A percentile compares a stretch with the other conserved stretches of the same genome.
phyloP scores from a whole-genome alignment of 2,797 vertebrate species.

The Eutrigla gurnardus region DNA sequence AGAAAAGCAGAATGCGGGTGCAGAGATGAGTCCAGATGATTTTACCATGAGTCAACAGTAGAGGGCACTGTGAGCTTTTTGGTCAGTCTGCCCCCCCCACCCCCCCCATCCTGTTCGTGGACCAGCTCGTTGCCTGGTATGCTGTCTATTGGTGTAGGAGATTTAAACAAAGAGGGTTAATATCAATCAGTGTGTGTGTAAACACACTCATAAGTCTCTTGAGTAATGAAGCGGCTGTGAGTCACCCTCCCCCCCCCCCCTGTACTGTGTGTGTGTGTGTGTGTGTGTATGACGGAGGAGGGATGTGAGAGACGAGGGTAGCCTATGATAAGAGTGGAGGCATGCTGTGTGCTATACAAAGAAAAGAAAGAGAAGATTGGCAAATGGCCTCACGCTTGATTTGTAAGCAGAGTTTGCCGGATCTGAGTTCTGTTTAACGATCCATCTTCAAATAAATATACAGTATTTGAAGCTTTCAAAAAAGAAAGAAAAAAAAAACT shows the following conservation, averaged over 20 bases:
- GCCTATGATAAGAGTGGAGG: slow-evolving; percentile 44
- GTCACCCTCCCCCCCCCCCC: slow-evolving; percentile 57
- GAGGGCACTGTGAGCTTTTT: slow-evolving; percentile 84
- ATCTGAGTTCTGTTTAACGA: slow-evolving; percentile 26
- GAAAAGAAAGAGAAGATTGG: slow-evolving; percentile 43
- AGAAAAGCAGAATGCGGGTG: background rate
- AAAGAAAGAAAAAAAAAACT: slow-evolving; percentile 1
- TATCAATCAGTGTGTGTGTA: slow-evolving; percentile 80
- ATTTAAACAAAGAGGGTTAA: slow-evolving; percentile 83
- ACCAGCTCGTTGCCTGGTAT: slow-evolving; percentile 40
- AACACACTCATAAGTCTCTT: slow-evolving; percentile 79
- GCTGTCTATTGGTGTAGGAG: slow-evolving; percentile 66
- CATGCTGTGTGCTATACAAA: slow-evolving; percentile 54
- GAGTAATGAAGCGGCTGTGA: slow-evolving; percentile 79
- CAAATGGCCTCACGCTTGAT: slow-evolving; percentile 45
- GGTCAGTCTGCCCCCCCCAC: slow-evolving; percentile 32
- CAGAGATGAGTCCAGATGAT: slow-evolving; percentile 15
- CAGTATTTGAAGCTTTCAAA: slow-evolving; percentile 16
- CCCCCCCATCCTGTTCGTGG: slow-evolving; percentile 46
- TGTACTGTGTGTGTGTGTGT: slow-evolving; percentile 20
- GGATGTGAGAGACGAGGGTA: slow-evolving; percentile 52
- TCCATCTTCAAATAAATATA: slow-evolving; percentile 28
- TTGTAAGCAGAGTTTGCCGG: slow-evolving; percentile 41
- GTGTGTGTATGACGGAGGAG: slow-evolving; percentile 15
- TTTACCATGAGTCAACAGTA: slow-evolving; percentile 68